Conservation (phyloP, 2,113 vertebrate species). For the Nyctibius bracteatus region DNA sequence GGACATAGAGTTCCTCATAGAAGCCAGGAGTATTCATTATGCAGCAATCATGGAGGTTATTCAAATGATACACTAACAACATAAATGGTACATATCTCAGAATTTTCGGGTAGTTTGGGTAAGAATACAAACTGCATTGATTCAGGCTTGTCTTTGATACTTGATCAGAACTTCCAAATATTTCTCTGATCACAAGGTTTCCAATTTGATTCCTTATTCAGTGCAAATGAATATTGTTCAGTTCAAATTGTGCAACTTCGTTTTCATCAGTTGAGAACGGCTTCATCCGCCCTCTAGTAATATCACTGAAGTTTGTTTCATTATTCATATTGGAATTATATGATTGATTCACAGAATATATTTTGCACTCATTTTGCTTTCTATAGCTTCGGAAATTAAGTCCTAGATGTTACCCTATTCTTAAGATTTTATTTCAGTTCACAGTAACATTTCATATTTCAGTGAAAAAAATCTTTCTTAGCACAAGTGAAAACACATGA, state of each 20-base stretch:
- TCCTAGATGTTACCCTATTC: neutral
- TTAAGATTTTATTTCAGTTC: neutral
- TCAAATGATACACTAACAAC: neutral
- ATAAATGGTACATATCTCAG: neutral
- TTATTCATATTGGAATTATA: neutral
- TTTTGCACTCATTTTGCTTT: neutral
- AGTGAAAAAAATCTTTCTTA: slow-evolving; percentile 11
- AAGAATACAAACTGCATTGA: neutral
- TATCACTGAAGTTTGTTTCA: neutral
- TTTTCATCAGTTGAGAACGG: neutral
- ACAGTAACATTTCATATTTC: neutral
- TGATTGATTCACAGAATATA: neutral
- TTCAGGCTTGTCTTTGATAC: neutral
- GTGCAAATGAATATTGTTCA: too few relatives aligned
- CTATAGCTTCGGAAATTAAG: neutral
- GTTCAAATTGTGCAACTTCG: neutral
- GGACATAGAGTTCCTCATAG: neutral
- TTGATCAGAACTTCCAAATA: neutral
- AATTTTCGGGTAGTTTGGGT: neutral
- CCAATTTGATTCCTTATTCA: neutral
- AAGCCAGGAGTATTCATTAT: neutral
- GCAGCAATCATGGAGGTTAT: neutral
- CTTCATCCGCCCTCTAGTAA: neutral
- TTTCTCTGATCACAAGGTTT: neutral
- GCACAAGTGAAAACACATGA: neutral